Evolutionary conservation across 2,888 invertebrate species (phyloP), one percentile per base, ranked within the genome.

Genomic region (Ditula angustiorana): DNA sequence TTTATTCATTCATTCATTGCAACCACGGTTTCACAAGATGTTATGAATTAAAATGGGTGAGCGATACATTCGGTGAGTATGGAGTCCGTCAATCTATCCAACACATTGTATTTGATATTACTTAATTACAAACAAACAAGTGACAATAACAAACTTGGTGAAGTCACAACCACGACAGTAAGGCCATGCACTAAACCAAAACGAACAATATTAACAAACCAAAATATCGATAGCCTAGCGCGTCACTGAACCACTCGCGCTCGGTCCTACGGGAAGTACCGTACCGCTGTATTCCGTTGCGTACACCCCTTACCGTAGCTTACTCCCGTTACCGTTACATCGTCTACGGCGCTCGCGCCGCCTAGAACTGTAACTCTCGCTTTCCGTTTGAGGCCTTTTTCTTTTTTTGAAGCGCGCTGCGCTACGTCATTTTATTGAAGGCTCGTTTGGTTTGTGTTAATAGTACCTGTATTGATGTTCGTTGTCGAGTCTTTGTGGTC

Each of bases 351-450:
- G 76, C 72, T 60, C 68, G 76, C 73, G 74, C 80, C 74, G 71
- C 72, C 80, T 81, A 83, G 80, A 79, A 74, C 73, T 75, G 83
- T 53, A 11, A 87, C 90, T 90, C 86, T 90, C 87, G 82, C 88
- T 92, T 90, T 92, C 90, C 75, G 84, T 81, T 77, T 69, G 76
- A 79, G 79, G 81, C 77, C 79, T 83, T 82, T 82, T 81, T 72
- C 79, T 76, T 76, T 72, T 72, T 63, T n/a, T n/a, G n/a, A 75
- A 66, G 68, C 68, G 28, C 37, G n/a, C 11, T 4, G 10, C 3
- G 37, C 52, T 52, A 53, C 64, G 58, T 59, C 52, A 47, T 37
- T 23, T 19, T 26, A 52, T 49, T 8, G 37, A 47, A 26, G 13
- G 46, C 41, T 8, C 23, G 37, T 28, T 37, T 1, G 41, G 19